A percentile compares a stretch with the other conserved stretches of the same genome.
Conservation (phyloP, 1,140 invertebrate genomes). For the Aphelenchoides fujianensis region DNA sequence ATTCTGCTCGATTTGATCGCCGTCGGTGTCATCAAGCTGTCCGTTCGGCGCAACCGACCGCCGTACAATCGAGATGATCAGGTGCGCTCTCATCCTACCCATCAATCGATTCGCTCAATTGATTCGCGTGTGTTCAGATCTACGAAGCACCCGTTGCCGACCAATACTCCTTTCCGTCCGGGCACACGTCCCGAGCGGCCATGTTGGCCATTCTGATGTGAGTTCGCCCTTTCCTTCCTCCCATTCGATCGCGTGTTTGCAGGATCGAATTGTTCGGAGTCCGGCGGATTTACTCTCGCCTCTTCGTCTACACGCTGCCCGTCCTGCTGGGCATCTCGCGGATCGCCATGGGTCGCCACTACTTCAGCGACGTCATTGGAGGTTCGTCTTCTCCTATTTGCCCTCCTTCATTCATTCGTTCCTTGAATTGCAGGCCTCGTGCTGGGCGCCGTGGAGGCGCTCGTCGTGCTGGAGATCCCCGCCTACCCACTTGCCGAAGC, state of each 20-base stretch:
- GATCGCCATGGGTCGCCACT: conserved; percentile 77
- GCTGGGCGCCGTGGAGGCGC: conserved; percentile 10
- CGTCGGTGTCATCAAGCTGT: conserved; percentile 77
- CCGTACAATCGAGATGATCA: conserved; percentile 69
- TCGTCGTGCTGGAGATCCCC: conserved; percentile 21
- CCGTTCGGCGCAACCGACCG: conserved; percentile 75
- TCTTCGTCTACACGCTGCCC: conserved; percentile 67
- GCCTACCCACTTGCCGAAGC: too few relatives aligned
- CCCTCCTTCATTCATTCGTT: too few relatives aligned
- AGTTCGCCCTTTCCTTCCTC: conserved; percentile 22
- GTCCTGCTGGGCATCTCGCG: conserved; percentile 74
- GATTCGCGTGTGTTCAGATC: conserved; percentile 69
- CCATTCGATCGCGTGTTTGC: not conserved
- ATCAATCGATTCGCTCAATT: too few relatives aligned
- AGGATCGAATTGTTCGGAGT: conserved; percentile 22
- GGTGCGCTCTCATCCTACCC: too few relatives aligned
- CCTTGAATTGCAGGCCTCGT: conserved; percentile 13
- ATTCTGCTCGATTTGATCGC: conserved; percentile 80
- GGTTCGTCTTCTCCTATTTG: conserved; percentile 65
- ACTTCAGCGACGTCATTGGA: conserved; percentile 77
- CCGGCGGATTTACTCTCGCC: conserved; percentile 33
- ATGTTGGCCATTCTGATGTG: conserved; percentile 68
- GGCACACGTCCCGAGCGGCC: conserved; percentile 82
- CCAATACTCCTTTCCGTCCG: conserved; percentile 91
- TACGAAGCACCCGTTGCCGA: conserved; percentile 72